These are phyloP conservation scores for Aleiodes testaceus DNA, from an alignment of 2,888 invertebrate species.

Conservation along the genomic window DNA sequence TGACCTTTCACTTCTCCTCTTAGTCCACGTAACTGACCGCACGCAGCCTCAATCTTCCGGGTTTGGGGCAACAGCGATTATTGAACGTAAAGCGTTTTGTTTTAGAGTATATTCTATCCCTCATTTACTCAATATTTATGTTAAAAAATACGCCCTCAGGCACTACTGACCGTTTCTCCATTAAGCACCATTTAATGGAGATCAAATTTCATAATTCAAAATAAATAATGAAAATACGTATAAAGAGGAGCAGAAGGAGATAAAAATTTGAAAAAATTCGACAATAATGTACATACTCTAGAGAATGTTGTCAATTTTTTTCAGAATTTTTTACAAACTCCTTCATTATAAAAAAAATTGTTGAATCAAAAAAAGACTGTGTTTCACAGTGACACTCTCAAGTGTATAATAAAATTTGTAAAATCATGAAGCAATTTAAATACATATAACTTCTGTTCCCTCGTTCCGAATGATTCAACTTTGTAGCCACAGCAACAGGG, in stretches of 20 bases:
- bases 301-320: too few relatives aligned
- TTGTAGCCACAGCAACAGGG: not conserved
- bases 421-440: slow-evolving; percentile 23
- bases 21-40: slow-evolving; percentile 16
- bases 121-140: slow-evolving; percentile 8
- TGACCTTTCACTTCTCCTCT: slow-evolving; percentile 21
- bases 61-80: slow-evolving; percentile 6
- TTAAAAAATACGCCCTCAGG: slow-evolving; percentile 5
- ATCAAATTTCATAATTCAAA: slow-evolving; percentile 6
- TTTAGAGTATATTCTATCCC: slow-evolving; percentile 9
- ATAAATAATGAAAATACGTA: not conserved
- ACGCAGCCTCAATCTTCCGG: slow-evolving; percentile 34
- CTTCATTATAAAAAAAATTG: too few relatives aligned
- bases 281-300: too few relatives aligned
- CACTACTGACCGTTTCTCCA: not conserved
- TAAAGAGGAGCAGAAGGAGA: too few relatives aligned
- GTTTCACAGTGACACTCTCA: not conserved
- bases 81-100: slow-evolving; percentile 10
- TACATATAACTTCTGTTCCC: not conserved
- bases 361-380: too few relatives aligned
- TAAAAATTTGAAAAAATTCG: too few relatives aligned
- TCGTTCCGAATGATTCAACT: slow-evolving; percentile 14
- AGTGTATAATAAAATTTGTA: not conserved
- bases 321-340: too few relatives aligned
- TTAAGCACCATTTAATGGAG: not conserved